phyloP scores from a whole-genome alignment of 2,797 vertebrate species.

The Pseudopleuronectes americanus region DNA sequence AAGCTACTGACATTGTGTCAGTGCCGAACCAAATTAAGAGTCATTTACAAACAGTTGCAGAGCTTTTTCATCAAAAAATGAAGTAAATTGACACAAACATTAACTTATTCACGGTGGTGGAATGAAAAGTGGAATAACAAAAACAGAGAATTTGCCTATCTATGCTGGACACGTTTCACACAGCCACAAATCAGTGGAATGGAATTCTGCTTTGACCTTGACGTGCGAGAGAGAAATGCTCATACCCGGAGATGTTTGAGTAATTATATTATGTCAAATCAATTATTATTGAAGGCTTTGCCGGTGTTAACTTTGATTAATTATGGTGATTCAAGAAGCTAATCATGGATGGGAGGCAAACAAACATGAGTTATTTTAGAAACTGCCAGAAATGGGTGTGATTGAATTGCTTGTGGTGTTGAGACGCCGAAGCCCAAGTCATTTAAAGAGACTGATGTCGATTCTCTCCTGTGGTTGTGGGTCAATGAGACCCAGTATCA shows the following conservation, averaged over 20 bases:
- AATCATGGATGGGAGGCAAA: constrained; percentile 45
- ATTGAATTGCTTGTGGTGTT: constrained; percentile 48
- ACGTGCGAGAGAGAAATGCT: constrained; percentile 51
- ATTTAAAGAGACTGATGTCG: constrained; percentile 39
- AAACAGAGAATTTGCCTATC: constrained; percentile 22
- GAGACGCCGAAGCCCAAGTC: constrained; percentile 24
- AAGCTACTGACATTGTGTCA: not conserved
- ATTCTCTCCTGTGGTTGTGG: constrained; percentile 14
- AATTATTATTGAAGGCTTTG: constrained; percentile 62
- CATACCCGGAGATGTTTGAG: constrained; percentile 43
- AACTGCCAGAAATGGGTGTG: constrained; percentile 41
- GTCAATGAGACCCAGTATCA: constrained; percentile 33
- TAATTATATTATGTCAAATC: constrained; percentile 67
- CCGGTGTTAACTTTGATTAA: constrained; percentile 70
- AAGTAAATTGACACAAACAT: too few species aligned
- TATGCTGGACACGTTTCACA: constrained; percentile 46
- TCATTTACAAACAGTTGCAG: not conserved
- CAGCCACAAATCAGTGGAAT: constrained; percentile 53
- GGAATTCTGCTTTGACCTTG: constrained; percentile 69
- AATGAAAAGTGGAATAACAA: constrained; percentile 10
- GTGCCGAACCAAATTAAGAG: not conserved
- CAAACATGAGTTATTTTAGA: constrained; percentile 55
- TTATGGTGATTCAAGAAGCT: constrained; percentile 47
- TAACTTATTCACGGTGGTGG: too few species aligned
- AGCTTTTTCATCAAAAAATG: not conserved